These are phyloP conservation scores for Poecile montanus DNA, from an alignment of 2,797 vertebrate species.

Conservation along the genomic window DNA sequence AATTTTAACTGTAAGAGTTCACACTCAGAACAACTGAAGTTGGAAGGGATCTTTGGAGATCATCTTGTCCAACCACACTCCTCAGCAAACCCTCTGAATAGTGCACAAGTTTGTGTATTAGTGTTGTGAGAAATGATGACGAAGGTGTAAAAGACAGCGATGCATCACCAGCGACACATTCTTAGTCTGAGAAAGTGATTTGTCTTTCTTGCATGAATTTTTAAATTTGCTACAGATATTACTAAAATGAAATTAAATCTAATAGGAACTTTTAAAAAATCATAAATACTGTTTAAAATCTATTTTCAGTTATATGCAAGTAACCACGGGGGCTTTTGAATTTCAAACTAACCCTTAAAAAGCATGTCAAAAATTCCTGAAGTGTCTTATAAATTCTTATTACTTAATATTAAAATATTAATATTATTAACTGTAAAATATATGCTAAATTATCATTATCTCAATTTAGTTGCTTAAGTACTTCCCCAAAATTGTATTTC, in stretches of 20 bases:
- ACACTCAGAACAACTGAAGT: not conserved
- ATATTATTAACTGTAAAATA: not conserved
- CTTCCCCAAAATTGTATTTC: not conserved
- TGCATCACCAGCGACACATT: not conserved
- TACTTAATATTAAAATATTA: not conserved
- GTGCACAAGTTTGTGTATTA: not conserved
- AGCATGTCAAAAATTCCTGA: not conserved
- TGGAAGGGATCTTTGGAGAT: not conserved
- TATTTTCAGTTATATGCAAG: not conserved
- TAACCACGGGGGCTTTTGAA: not conserved
- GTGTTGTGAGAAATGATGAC: not conserved
- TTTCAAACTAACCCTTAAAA: not conserved
- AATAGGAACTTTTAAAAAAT: not conserved
- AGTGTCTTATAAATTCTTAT: not conserved
- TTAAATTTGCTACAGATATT: constrained; percentile 22
- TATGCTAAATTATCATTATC: not conserved
- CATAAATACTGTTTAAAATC: not conserved
- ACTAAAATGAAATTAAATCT: constrained; percentile 33
- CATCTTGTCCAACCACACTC: not conserved
- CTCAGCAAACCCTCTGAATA: not conserved
- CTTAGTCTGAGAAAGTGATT: constrained; percentile 14
- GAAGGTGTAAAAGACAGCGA: constrained; percentile 10
- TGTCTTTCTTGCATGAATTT: constrained; percentile 23
- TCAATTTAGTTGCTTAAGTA: not conserved
- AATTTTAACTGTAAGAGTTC: not conserved